A percentile compares a stretch with the other conserved stretches of the same genome.
Conservation (phyloP, 1,140 invertebrate species). For the Doryteuthis pealeii region DNA sequence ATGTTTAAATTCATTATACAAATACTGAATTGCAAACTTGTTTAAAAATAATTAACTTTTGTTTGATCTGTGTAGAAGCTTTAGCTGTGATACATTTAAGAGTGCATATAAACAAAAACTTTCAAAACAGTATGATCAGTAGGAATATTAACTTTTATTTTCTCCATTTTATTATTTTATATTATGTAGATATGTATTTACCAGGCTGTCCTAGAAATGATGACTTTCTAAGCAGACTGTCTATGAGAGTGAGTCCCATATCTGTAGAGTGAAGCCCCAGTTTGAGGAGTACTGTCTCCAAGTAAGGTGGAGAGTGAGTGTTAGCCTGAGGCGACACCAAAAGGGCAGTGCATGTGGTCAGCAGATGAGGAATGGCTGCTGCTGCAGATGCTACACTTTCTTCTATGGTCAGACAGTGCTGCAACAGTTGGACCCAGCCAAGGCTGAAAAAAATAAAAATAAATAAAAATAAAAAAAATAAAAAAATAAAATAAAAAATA, state of each 20-base stretch:
- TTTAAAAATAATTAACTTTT: no score
- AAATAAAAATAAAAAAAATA: conserved; percentile 12
- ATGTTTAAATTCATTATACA: no score
- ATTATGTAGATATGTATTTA: no score
- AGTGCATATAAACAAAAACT: no score
- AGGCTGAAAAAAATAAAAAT: conserved; percentile 60
- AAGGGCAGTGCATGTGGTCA: conserved; percentile 75
- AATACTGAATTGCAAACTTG: no score
- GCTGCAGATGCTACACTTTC: conserved; percentile 61
- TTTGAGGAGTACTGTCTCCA: conserved; percentile 59
- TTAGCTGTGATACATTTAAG: no score
- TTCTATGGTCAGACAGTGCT: conserved; percentile 67
- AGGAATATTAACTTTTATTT: no score
- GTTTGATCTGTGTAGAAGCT: no score
- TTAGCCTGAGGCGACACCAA: conserved; percentile 69
- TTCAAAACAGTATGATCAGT: no score
- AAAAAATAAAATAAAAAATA: conserved; percentile 8
- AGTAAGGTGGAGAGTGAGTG: conserved; percentile 51
- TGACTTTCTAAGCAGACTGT: conserved; percentile 53
- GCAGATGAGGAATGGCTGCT: conserved; percentile 68
- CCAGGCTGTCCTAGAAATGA: conserved; percentile 25
- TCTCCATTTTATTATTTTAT: no score
- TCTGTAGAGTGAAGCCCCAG: conserved; percentile 55
- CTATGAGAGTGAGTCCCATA: conserved; percentile 58
- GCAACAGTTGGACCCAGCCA: conserved; percentile 71